phyloP scores from a whole-genome alignment of 2,113 vertebrate species.

The Phyllopteryx taeniolatus region DNA sequence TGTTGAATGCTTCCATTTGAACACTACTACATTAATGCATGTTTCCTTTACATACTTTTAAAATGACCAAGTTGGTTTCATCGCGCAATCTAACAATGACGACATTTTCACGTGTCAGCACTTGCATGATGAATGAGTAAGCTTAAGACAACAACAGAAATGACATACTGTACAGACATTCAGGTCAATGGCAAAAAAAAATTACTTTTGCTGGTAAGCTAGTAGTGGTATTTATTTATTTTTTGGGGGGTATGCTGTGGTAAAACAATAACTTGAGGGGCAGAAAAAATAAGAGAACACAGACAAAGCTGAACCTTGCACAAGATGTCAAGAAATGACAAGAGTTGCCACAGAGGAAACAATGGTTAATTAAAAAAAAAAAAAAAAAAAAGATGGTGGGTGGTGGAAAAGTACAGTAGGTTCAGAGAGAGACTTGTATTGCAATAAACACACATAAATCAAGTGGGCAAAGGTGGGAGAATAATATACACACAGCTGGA shows the following conservation, averaged over 20 bases:
- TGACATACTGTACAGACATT: conserved; percentile 1
- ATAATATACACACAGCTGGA: conserved; percentile 28
- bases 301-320: conserved; percentile 12
- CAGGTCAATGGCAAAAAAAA: conserved; percentile 20
- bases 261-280: conserved; percentile 27
- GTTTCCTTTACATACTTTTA: no score
- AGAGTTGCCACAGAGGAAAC: conserved; percentile 15
- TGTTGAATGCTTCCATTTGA: no score
- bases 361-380: conserved; percentile 3
- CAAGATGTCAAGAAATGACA: conserved; percentile 5
- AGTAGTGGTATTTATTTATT: background rate
- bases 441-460: conserved; percentile 16
- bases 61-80: no score
- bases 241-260: conserved; percentile 12
- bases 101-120: background rate
- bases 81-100: background rate
- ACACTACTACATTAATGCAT: background rate
- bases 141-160: conserved; percentile 2
- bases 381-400: background rate
- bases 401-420: conserved; percentile 6
- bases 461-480: background rate
- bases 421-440: background rate
- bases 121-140: background rate
- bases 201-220: conserved; percentile 23
- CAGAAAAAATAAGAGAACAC: background rate